phyloP scores from a whole-genome alignment of 2,888 invertebrate species.

The Schizaphis graminum region DNA sequence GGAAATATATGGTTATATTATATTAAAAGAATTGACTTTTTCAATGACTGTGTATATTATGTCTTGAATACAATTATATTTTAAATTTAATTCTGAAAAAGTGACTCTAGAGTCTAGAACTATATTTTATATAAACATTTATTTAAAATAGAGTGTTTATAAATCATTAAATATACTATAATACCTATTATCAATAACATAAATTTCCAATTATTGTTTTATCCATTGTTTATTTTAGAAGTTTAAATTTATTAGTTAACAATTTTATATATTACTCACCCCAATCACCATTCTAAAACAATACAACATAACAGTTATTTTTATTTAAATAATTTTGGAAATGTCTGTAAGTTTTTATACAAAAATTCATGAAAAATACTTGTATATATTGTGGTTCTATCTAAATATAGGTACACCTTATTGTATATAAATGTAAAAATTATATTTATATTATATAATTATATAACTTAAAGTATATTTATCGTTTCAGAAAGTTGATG shows the following conservation, averaged over 20 bases:
- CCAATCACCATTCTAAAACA: too few species aligned
- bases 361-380: background rate
- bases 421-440: background rate
- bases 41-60: too few species aligned
- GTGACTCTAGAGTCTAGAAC: background rate
- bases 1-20: too few species aligned
- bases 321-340: background rate
- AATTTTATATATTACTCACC: background rate
- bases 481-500: conserved; percentile 80
- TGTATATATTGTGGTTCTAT: background rate
- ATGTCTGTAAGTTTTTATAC: background rate
- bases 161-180: background rate
- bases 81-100: background rate
- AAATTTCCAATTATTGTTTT: background rate
- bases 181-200: background rate
- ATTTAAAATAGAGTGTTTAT: background rate
- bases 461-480: background rate
- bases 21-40: too few species aligned
- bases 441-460: background rate
- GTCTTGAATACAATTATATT: too few species aligned
- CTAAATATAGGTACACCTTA: background rate
- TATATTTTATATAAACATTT: background rate
- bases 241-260: background rate
- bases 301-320: too few species aligned
- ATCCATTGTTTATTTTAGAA: background rate